A percentile compares a stretch with the other conserved stretches of the same genome.
Evolutionary conservation across 2,888 invertebrate species (phyloP).

Genomic region (Parnassius apollo): DNA sequence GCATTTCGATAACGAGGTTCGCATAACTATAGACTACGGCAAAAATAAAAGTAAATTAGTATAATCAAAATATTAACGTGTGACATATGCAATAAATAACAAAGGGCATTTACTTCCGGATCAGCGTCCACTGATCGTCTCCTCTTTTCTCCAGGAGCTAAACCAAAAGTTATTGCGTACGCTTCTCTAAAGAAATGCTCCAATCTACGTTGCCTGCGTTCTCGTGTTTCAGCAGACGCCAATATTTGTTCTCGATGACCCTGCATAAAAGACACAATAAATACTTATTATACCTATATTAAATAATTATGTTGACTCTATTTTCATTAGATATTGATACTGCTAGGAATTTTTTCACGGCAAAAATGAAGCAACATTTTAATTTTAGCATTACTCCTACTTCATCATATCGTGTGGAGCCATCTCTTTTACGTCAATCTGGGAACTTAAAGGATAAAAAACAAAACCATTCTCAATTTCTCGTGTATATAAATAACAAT

Average conservation of each 20-base stretch:
- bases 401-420: too few species aligned
- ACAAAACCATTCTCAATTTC: neutral
- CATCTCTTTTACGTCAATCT: too few species aligned
- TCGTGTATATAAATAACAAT: neutral
- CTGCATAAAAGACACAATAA: constrained; percentile 39
- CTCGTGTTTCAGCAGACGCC: constrained; percentile 95
- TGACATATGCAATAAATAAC: neutral
- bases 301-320: too few species aligned
- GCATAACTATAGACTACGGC: constrained; percentile 90
- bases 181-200: constrained; percentile 98
- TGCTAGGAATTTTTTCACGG: too few species aligned
- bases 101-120: constrained; percentile 82
- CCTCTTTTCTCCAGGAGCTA: constrained; percentile 91
- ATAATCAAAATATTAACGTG: neutral
- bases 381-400: too few species aligned
- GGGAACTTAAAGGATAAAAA: neutral
- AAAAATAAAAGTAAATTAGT: neutral
- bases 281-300: too few species aligned
- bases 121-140: constrained; percentile 87
- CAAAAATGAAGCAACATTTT: too few species aligned
- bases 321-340: too few species aligned
- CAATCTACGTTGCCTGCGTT: constrained; percentile 93
- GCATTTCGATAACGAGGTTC: constrained; percentile 93
- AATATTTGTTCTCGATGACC: constrained; percentile 92
- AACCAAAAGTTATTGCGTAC: constrained; percentile 94